These are phyloP conservation scores for Tenualosa thibaudeaui DNA, from an alignment of 2,797 vertebrate species.

Conservation along the genomic window DNA sequence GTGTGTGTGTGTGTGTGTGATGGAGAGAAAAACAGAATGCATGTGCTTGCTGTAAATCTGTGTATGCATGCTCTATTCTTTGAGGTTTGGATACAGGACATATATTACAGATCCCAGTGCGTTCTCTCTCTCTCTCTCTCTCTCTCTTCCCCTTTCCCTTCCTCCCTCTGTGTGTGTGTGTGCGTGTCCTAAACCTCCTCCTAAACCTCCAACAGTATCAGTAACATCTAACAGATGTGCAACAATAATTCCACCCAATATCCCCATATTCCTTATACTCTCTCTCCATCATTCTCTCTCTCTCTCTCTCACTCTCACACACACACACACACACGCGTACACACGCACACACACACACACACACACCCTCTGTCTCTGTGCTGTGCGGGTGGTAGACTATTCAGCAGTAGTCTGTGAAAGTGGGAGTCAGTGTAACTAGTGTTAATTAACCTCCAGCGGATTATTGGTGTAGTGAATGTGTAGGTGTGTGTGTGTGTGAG, in stretches of 20 bases:
- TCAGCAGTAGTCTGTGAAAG: neutral
- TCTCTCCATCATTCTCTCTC: neutral
- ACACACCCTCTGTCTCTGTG: neutral
- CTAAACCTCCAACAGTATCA: neutral
- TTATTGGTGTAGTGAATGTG: neutral
- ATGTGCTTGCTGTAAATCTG: too few species aligned
- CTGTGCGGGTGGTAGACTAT: neutral
- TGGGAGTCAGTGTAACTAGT: neutral
- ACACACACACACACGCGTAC: neutral
- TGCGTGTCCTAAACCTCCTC: neutral
- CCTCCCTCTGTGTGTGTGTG: too few species aligned
- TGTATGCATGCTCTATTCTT: too few species aligned
- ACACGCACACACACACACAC: neutral
- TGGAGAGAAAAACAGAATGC: too few species aligned
- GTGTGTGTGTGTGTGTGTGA: neutral
- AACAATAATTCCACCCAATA: too few species aligned
- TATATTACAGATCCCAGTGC: neutral
- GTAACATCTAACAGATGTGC: neutral
- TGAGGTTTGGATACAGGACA: neutral
- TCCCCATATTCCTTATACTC: too few species aligned
- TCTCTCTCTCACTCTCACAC: neutral
- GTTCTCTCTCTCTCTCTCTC: neutral
- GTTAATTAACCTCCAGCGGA: slow-evolving; percentile 1
- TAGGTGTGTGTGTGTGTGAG: neutral
- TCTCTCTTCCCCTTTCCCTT: neutral